Percentiles rank a stretch among this genome's conserved stretches.
Evolutionary conservation across 2,888 invertebrate genomes (phyloP).

Genomic region (Drosophila sordidula): DNA sequence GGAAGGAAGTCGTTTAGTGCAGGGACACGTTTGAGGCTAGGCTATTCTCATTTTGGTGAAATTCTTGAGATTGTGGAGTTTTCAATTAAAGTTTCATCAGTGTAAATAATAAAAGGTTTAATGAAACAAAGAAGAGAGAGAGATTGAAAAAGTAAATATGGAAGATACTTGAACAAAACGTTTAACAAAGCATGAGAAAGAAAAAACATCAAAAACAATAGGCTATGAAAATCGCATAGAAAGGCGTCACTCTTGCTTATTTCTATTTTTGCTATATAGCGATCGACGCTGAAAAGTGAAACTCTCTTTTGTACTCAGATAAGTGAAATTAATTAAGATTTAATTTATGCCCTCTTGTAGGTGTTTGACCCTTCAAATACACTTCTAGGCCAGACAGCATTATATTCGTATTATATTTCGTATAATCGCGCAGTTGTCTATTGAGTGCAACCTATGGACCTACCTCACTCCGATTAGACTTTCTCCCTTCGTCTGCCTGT

Average conservation of each 20-base stretch:
- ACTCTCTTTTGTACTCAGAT: too few species aligned
- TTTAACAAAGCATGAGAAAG: background rate
- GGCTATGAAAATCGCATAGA: background rate
- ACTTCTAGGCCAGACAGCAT: background rate
- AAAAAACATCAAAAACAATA: background rate
- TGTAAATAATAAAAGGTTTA: background rate
- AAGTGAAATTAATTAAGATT: too few species aligned
- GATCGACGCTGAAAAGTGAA: background rate
- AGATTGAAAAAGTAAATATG: background rate
- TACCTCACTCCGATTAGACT: constrained; percentile 18
- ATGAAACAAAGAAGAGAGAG: background rate
- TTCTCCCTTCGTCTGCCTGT: constrained; percentile 19
- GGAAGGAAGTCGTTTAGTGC: background rate
- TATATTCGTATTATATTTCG: too few species aligned
- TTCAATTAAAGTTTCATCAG: constrained; percentile 1
- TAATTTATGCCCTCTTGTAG: background rate
- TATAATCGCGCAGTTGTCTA: constrained; percentile 9
- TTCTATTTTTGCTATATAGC: too few species aligned
- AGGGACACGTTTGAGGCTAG: constrained; percentile 8
- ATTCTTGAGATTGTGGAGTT: constrained; percentile 1
- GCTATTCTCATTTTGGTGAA: constrained; percentile 1
- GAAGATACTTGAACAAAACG: too few species aligned
- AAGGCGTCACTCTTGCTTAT: background rate
- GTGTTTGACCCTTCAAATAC: background rate
- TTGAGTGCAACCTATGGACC: constrained; percentile 39